Conservation (phyloP, 2,888 invertebrate species). For the Himalopsyche anomala region DNA sequence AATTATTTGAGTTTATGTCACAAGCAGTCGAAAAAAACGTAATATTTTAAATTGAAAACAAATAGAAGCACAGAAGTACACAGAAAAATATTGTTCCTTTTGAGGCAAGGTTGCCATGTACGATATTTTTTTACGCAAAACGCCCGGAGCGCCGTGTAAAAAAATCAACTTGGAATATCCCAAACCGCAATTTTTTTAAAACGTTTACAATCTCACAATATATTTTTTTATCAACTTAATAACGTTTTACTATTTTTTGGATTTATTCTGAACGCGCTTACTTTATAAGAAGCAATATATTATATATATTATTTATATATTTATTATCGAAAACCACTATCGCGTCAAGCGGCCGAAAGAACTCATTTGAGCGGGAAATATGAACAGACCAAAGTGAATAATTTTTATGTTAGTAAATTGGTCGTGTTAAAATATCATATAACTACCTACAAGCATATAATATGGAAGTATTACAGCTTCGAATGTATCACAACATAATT, state of each 20-base stretch:
- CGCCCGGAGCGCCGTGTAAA: conserved; percentile 10
- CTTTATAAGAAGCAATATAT: background rate
- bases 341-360: background rate
- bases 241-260: background rate
- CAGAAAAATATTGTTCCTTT: conserved; percentile 55
- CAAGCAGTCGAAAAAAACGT: conserved; percentile 47
- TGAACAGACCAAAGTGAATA: background rate
- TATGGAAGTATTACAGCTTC: no score
- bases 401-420: no score
- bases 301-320: background rate
- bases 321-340: background rate
- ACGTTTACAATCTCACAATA: background rate
- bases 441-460: no score
- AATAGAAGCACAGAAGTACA: conserved; percentile 53
- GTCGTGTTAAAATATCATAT: no score
- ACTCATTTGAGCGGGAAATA: conserved; percentile 14
- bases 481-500: no score
- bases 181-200: background rate
- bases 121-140: conserved; percentile 25
- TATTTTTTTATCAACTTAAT: background rate
- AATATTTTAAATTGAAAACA: conserved; percentile 57
- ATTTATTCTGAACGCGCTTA: background rate
- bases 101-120: conserved; percentile 52
- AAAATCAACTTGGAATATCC: conserved; percentile 42
- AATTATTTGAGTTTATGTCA: conserved; percentile 52